phyloP scores from a whole-genome alignment of 2,797 vertebrate species.

The Onychomys leucogaster region DNA sequence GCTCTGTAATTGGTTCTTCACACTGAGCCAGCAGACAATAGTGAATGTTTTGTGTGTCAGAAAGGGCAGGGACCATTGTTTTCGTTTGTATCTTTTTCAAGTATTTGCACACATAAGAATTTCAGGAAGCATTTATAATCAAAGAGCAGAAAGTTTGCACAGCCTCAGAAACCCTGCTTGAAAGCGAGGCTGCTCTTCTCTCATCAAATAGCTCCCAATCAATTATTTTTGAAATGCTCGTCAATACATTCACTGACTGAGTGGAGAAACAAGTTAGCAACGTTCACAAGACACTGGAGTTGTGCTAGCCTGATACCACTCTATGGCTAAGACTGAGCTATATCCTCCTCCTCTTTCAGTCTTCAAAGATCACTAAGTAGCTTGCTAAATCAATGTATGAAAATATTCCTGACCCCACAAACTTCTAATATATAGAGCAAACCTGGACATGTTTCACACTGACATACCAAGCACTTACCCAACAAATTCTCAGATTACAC shows the following conservation, averaged over 20 bases:
- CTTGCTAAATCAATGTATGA: neutral
- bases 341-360: too few relatives aligned
- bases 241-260: neutral
- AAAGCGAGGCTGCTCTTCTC: neutral
- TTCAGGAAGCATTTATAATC: neutral
- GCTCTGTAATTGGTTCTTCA: conserved; percentile 1
- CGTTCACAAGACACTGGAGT: neutral
- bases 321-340: neutral
- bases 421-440: neutral
- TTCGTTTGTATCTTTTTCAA: neutral
- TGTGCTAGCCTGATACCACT: neutral
- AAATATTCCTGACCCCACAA: neutral
- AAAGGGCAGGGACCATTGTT: neutral
- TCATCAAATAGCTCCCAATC: neutral
- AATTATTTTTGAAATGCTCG: conserved; percentile 43
- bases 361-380: neutral
- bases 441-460: neutral
- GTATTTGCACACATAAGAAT: neutral
- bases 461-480: neutral
- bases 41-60: neutral
- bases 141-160: neutral
- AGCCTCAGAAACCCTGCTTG: neutral
- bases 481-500: neutral
- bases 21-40: neutral
- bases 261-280: neutral